Base-by-base conservation (phyloP, 1,140 invertebrate species). In the Zophobas atratus region DNA sequence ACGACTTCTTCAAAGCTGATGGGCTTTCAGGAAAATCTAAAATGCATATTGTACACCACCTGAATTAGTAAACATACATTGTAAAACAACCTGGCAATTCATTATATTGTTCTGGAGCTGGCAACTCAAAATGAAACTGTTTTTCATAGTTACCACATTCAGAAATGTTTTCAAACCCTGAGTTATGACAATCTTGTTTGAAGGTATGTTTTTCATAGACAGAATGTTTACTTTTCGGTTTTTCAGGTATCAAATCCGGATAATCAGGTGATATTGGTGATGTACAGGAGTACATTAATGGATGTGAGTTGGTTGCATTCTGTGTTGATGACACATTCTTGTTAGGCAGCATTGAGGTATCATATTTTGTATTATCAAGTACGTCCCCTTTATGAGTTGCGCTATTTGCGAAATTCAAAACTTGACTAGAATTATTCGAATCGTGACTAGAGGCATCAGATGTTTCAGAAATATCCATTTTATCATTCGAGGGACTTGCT, bases 281-380 rank as follows among this genome's bases (percentile, higher is more conserved):
- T 33, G 73, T 78, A 5, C 82, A 82, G 39, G 84, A 84, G 76
- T 83, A 81, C 86, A 86, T 86, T 57, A 86, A 79, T n/a, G 86
- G 86, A 81, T 86, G 86, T 53, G 82, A 85, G 80, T 86, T 82
- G 48, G 85, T 86, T 41, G 85, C 84, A 79, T 85, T 86, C 80
- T 85, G 70, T 8, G 57, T 80, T 63, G 63, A 57, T 49, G 75
- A 76, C n/a, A 79, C 53, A 72, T 36, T 80, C 71, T 75, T 82
- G 60, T 6, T 49, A 3, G 49, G 76, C 33, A 43, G 3, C 1
- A 41, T 39, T 32, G 41, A 75, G 5, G 70, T 51, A 6, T 63
- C 76, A 56, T n/a, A 63, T 63, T 63, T 63, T 0, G 8, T 20
- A 8, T 67, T 63, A 63, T 63, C 57, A 34, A 63, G 38, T 51